Conservation (phyloP, 1,140 invertebrate species). For the Acromyrmex echinatior region DNA sequence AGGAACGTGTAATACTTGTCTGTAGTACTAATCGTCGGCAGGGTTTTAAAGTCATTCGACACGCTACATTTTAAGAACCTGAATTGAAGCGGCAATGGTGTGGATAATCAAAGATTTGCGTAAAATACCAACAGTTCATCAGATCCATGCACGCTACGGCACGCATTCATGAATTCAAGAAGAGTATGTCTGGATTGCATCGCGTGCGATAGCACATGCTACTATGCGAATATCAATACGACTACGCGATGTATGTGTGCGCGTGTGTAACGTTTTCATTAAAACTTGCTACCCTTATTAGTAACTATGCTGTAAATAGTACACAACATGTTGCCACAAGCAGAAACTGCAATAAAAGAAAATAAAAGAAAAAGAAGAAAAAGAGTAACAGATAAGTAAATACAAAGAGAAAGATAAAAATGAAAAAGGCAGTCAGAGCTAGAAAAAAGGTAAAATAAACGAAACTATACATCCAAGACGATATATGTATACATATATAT, state of each 20-base stretch:
- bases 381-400: neutral
- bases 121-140: constrained; percentile 45
- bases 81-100: constrained; percentile 31
- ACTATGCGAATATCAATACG: constrained; percentile 76
- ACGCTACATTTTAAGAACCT: constrained; percentile 23
- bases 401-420: neutral
- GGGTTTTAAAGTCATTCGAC: constrained; percentile 25
- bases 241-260: constrained; percentile 67
- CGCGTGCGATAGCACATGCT: constrained; percentile 37
- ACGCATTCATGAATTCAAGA: constrained; percentile 29
- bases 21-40: neutral
- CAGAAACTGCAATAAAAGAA: neutral
- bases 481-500: neutral
- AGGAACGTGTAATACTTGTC: neutral
- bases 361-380: neutral
- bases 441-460: neutral
- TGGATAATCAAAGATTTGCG: constrained; percentile 46
- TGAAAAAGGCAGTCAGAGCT: neutral
- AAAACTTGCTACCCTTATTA: constrained; percentile 80
- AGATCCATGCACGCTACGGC: neutral
- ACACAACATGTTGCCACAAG: constrained; percentile 39
- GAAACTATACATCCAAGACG: constrained; percentile 22
- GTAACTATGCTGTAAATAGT: constrained; percentile 24
- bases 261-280: constrained; percentile 76
- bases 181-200: constrained; percentile 25